phyloP scores from a whole-genome alignment of 2,113 vertebrate species.

The Stigmatopora nigra region DNA sequence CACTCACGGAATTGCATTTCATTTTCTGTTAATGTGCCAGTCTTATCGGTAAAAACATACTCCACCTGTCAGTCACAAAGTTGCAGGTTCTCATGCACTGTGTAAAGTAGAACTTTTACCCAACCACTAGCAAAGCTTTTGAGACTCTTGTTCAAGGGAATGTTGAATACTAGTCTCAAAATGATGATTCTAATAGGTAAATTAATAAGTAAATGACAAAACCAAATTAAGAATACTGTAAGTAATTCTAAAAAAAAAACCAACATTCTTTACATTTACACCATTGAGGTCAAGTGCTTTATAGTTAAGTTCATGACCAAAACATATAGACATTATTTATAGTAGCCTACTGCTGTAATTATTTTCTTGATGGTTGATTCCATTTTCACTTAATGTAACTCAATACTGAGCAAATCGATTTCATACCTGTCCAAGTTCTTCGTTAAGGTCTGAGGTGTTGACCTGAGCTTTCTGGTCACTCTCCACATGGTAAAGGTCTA shows the following conservation, averaged over 20 bases:
- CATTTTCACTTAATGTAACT: neutral
- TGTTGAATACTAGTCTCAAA: too few species aligned
- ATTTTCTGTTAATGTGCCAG: conserved; percentile 95
- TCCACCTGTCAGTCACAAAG: conserved; percentile 78
- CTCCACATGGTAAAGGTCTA: conserved; percentile 96
- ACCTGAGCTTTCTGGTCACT: conserved; percentile 93
- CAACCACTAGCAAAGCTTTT: too few species aligned
- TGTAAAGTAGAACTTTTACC: neutral
- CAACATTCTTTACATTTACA: neutral
- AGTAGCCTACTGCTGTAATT: neutral
- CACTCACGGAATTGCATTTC: conserved; percentile 98
- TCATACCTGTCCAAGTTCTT: conserved; percentile 92
- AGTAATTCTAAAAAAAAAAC: too few species aligned
- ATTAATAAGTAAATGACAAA: neutral
- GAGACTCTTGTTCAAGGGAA: too few species aligned
- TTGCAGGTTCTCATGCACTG: neutral
- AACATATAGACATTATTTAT: neutral
- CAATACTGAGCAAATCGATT: neutral
- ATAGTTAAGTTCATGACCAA: neutral
- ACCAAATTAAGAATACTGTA: neutral
- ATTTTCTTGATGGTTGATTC: neutral
- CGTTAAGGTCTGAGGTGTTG: conserved; percentile 98
- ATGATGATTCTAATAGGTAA: neutral
- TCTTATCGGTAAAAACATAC: conserved; percentile 97
- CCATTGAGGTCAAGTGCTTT: neutral